A percentile compares a stretch with the other conserved stretches of the same genome.
Conservation (phyloP, 2,888 invertebrate genomes). For the Osedax fenrisi region DNA sequence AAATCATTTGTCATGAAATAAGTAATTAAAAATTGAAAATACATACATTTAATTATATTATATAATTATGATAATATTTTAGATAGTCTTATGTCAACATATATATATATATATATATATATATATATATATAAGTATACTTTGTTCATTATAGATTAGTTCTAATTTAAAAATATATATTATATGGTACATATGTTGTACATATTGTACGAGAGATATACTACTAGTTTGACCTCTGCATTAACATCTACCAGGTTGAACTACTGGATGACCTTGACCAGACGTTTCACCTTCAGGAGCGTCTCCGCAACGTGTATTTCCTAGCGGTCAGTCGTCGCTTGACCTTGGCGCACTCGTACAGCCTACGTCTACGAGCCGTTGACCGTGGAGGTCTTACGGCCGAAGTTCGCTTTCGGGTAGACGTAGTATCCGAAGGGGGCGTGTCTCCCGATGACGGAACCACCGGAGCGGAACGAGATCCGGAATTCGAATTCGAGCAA, state of each 20-base stretch:
- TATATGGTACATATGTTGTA: too few relatives aligned
- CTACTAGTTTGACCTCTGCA: background rate
- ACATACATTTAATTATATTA: too few relatives aligned
- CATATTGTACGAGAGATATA: too few relatives aligned
- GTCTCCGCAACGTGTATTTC: background rate
- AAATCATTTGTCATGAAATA: too few relatives aligned
- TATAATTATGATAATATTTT: too few relatives aligned
- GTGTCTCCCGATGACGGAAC: background rate
- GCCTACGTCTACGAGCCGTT: background rate
- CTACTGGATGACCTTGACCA: background rate
- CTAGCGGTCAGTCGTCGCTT: background rate
- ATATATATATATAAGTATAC: too few relatives aligned
- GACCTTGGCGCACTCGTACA: background rate
- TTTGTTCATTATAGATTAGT: too few relatives aligned
- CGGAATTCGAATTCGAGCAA: background rate
- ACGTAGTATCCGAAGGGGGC: background rate
- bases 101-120: too few relatives aligned
- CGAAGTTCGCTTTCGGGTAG: background rate
- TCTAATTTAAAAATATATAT: too few relatives aligned
- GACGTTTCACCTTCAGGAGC: background rate
- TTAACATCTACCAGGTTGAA: background rate
- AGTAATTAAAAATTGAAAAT: too few relatives aligned
- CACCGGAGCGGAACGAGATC: background rate
- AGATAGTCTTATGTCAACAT: too few relatives aligned
- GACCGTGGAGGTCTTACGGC: background rate